These are phyloP conservation scores for Alouatta palliata DNA, from an alignment of 2,113 vertebrate genomes.

Conservation along the genomic window DNA sequence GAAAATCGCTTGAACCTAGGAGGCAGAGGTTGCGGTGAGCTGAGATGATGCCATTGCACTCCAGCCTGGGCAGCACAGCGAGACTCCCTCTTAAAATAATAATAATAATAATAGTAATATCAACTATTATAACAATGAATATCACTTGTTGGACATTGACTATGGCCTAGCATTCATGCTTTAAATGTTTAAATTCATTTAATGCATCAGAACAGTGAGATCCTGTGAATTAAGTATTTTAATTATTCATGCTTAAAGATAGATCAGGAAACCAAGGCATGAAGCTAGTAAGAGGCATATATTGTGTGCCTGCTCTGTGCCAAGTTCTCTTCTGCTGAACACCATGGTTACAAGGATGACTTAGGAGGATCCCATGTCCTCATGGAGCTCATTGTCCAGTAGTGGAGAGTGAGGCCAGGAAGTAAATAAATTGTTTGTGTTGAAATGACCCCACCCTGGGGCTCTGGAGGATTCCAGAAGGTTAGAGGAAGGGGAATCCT, in stretches of 20 bases:
- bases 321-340: background rate
- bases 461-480: background rate
- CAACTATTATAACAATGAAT: background rate
- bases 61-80: no score
- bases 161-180: background rate
- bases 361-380: background rate
- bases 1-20: no score
- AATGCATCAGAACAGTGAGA: background rate
- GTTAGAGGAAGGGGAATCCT: background rate
- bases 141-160: background rate
- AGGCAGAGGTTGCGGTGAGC: no score
- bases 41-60: no score
- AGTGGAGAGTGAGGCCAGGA: background rate
- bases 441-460: background rate
- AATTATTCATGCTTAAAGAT: background rate
- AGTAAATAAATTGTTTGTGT: accelerated
- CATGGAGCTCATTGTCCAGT: no score
- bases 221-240: background rate
- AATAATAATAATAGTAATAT: background rate
- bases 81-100: no score
- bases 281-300: background rate
- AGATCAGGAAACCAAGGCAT: background rate
- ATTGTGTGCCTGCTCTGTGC: background rate
- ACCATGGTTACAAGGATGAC: accelerated
- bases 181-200: conserved; percentile 13